Evolutionary conservation across 2,888 invertebrate species (phyloP).

Genomic region (Drosophila antonietae): DNA sequence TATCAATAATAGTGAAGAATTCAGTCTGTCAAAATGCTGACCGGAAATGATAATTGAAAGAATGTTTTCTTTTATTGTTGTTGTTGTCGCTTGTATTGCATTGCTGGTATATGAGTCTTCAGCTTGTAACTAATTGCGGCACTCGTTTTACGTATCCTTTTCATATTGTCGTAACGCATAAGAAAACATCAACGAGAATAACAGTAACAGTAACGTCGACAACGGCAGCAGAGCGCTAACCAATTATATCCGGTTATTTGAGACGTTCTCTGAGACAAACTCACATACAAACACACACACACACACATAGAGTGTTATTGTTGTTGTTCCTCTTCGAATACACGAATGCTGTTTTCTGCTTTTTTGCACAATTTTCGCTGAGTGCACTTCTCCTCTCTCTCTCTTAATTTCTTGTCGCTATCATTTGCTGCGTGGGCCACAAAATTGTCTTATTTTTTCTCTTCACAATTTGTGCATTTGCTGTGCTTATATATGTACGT

Average conservation of each 20-base stretch:
- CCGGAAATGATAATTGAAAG: slow-evolving; percentile 79
- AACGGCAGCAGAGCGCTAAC: slow-evolving; percentile 34
- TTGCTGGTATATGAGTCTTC: slow-evolving; percentile 29
- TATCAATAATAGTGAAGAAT: slow-evolving; percentile 41
- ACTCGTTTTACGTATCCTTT: slow-evolving; percentile 74
- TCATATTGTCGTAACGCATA: slow-evolving; percentile 50
- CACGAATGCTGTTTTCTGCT: slow-evolving; percentile 4
- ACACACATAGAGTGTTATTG: not conserved
- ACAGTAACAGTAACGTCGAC: slow-evolving; percentile 12
- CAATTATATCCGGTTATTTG: slow-evolving; percentile 78
- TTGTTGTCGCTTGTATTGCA: slow-evolving; percentile 55
- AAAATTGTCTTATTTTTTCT: slow-evolving; percentile 15
- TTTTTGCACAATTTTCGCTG: slow-evolving; percentile 38
- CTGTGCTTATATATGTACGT: slow-evolving; percentile 13
- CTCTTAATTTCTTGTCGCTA: slow-evolving; percentile 16
- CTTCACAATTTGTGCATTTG: slow-evolving; percentile 21
- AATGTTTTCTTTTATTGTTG: slow-evolving; percentile 62
- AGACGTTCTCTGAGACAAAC: slow-evolving; percentile 36
- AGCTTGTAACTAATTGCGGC: slow-evolving; percentile 75
- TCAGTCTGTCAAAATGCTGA: slow-evolving; percentile 40
- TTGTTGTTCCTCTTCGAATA: slow-evolving; percentile 9
- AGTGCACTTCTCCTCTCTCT: slow-evolving; percentile 25
- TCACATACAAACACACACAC: not conserved
- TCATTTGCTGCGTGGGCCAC: slow-evolving; percentile 40
- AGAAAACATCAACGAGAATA: slow-evolving; percentile 19